These are phyloP conservation scores for Cyrtonyx montezumae DNA, from an alignment of 2,113 vertebrate genomes.

Conservation along the genomic window DNA sequence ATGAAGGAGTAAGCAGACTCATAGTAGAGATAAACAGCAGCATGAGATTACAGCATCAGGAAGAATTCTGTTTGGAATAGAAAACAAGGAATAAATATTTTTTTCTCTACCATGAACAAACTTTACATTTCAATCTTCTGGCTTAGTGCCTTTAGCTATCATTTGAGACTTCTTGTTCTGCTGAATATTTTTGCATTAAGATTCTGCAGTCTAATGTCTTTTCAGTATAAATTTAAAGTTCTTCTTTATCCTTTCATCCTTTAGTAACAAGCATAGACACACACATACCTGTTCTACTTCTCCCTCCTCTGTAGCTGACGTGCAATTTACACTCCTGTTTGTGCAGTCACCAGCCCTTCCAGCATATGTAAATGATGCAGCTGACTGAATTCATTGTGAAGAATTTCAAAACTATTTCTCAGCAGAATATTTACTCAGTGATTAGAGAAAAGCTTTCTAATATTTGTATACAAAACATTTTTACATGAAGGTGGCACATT, in stretches of 20 bases:
- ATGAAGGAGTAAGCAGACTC: conserved; percentile 17
- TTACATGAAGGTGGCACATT: not conserved
- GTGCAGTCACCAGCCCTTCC: not conserved
- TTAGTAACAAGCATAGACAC: not conserved
- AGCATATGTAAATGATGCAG: conserved; percentile 14
- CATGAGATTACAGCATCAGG: conserved; percentile 14
- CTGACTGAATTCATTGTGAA: conserved; percentile 11
- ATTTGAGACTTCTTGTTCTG: not conserved
- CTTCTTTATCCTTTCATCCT: conserved; percentile 21
- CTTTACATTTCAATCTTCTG: conserved; percentile 32
- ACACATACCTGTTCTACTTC: conserved; percentile 23
- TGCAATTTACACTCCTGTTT: conserved; percentile 16
- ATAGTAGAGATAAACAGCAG: conserved; percentile 34
- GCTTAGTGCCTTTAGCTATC: conserved; percentile 1
- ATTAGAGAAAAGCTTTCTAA: not conserved
- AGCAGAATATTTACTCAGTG: not conserved
- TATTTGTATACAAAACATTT: conserved; percentile 11
- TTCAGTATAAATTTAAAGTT: conserved; percentile 4
- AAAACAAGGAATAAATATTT: conserved; percentile 55
- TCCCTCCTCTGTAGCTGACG: not conserved
- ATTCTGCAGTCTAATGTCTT: conserved; percentile 16
- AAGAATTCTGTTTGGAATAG: conserved; percentile 13
- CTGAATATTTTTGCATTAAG: conserved; percentile 43
- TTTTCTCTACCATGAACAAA: not conserved
- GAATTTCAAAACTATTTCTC: not conserved